Base-by-base conservation (phyloP, 2,113 vertebrate species). In the Pelusios castaneus region DNA sequence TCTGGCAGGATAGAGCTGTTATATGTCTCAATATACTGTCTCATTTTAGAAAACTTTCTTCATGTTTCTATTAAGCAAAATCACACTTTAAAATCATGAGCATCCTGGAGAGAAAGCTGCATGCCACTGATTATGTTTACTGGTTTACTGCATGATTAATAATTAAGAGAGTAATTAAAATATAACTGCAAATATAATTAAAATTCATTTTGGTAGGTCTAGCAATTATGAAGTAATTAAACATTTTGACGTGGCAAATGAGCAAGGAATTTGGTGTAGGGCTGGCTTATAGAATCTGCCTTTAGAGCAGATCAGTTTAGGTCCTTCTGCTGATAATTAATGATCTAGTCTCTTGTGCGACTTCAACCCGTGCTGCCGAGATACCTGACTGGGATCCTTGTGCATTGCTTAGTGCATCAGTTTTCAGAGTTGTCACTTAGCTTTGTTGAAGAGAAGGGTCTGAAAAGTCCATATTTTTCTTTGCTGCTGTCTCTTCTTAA, bases 131-230 rank as follows among this genome's bases (percentile, higher is more conserved):
- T 45, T 27, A 1, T 90, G 86, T 21, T 90, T 47, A 84, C 85
- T 88, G 9, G 86, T 21, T 90, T 47, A 84, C 85, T 88, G 9
- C 91, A 78, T 93, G 55, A 91, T 97, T 96, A 95, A 96, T 97
- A 96, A 97, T 97, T 97, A 96, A 97, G 85, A 22, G 51, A 87
- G 19, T 97, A 94, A 97, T 98, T 97, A 97, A 91, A 91, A 70
- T 90, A 12, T 94, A 95, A 91, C 80, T 95, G 82, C 84, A 95
- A 95, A 86, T 97, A 85, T 94, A 97, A 97, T 98, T 97, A 97
- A 95, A 97, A 95, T 95, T 97, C 93, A 95, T 97, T 95, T 97
- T 92, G 89, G 92, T 96, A 41, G 41, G 76, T 95, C 90, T 93
- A 97, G 34, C 88, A 96, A 95, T 95, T 92, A 91, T 89, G 89